Conservation (phyloP, 2,797 vertebrate species). For the Prunella strophiata region DNA sequence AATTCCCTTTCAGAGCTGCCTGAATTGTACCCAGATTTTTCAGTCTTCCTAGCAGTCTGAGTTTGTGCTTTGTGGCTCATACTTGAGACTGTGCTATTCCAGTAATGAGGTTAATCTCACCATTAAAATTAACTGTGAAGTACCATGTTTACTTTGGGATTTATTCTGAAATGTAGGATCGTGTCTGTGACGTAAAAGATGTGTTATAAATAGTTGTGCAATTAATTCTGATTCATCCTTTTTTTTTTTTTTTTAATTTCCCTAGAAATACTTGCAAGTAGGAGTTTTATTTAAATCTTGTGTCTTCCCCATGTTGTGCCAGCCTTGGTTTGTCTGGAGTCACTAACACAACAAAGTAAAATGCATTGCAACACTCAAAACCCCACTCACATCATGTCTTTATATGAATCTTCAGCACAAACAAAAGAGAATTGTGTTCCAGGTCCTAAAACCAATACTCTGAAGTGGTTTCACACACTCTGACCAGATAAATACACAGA, state of each 20-base stretch:
- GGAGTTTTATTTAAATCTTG: accelerated
- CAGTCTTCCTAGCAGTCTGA: neutral
- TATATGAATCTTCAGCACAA: neutral
- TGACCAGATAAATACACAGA: neutral
- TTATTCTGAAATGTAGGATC: neutral
- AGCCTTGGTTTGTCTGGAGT: neutral
- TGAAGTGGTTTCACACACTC: neutral
- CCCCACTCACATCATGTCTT: neutral
- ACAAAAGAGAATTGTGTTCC: neutral
- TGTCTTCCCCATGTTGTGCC: neutral
- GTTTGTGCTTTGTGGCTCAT: neutral
- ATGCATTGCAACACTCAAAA: neutral
- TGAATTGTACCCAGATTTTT: neutral
- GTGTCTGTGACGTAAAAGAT: neutral
- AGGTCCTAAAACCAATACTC: neutral
- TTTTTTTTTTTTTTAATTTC: neutral
- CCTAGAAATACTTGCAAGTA: neutral
- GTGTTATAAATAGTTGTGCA: neutral
- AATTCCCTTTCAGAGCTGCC: neutral
- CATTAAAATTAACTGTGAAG: neutral
- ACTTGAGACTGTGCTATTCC: neutral
- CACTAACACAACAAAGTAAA: neutral
- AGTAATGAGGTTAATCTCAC: neutral
- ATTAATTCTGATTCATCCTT: neutral
- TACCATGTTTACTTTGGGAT: neutral